phyloP scores from a whole-genome alignment of 2,113 vertebrate species.

The Prolemur simus region DNA sequence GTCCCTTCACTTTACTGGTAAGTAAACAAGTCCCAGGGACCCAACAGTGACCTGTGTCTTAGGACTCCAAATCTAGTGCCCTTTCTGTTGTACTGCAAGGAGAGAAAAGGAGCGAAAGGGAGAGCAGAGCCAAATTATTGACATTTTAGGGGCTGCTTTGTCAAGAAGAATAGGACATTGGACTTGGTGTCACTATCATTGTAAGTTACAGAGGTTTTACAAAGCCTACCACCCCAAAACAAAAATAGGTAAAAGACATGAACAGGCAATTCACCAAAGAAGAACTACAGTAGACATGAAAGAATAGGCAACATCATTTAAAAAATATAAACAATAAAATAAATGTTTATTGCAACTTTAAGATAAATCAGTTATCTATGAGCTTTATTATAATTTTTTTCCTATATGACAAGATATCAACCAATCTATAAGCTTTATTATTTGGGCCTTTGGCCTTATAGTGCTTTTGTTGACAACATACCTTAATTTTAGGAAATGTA shows the following conservation, averaged over 20 bases:
- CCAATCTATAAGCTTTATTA: neutral
- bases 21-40: neutral
- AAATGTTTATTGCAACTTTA: neutral
- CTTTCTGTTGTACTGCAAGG: neutral
- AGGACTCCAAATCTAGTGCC: neutral
- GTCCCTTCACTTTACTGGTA: neutral
- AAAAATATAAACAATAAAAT: neutral
- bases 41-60: neutral
- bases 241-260: neutral
- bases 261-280: neutral
- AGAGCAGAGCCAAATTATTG: neutral
- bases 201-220: neutral
- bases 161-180: neutral
- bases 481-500: constrained; percentile 18
- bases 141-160: neutral
- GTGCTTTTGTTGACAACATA: neutral
- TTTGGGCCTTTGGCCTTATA: neutral
- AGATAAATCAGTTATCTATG: neutral
- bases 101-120: neutral
- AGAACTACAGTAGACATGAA: neutral
- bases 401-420: no score
- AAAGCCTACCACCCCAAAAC: neutral
- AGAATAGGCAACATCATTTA: neutral
- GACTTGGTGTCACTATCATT: neutral
- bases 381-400: neutral